phyloP scores from a whole-genome alignment of 2,888 invertebrate species.

The Entomobrya multifasciata region DNA sequence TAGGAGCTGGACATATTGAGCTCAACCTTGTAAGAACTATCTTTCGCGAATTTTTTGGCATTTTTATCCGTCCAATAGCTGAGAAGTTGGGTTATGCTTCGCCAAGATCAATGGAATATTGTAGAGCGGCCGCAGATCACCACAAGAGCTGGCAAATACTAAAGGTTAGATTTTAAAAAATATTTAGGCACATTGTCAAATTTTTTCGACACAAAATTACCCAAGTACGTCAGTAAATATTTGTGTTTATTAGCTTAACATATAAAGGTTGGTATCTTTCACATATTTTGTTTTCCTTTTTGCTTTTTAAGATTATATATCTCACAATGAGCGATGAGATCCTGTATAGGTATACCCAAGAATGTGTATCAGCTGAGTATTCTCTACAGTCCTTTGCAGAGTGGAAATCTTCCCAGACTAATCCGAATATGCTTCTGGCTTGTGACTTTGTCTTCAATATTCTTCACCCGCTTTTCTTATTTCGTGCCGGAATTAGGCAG shows the following conservation, averaged over 20 bases:
- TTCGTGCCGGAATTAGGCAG: background rate
- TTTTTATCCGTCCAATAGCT: background rate
- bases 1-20: background rate
- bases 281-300: background rate
- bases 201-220: too few species aligned
- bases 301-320: too few species aligned
- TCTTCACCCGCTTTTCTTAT: background rate
- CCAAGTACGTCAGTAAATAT: too few species aligned
- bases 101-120: background rate
- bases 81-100: background rate
- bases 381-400: background rate
- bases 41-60: background rate
- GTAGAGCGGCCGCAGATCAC: background rate
- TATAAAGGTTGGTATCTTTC: background rate
- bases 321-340: too few species aligned
- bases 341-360: background rate
- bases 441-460: background rate
- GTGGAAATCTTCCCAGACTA: background rate
- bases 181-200: background rate
- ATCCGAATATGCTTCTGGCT: background rate
- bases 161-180: background rate
- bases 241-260: background rate
- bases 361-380: background rate
- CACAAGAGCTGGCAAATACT: background rate
- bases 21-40: background rate